Evolutionary conservation across 1,140 invertebrate genomes (phyloP).

Genomic region (Drosophila insularis): DNA sequence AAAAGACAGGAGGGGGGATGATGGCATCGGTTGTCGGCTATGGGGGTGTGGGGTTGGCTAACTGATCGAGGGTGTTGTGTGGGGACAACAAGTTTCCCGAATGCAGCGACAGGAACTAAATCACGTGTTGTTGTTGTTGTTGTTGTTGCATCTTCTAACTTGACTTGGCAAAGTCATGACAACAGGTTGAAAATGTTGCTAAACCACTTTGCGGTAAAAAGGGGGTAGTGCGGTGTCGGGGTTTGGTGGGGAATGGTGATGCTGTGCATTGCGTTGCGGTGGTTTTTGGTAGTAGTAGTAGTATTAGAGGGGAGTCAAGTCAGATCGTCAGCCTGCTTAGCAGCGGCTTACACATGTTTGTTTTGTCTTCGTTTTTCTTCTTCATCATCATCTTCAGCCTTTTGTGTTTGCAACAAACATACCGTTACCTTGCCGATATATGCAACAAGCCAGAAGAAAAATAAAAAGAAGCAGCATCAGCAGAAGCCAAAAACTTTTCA

Average conservation of each 20-base stretch:
- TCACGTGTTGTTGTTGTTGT: slow-evolving; percentile 61
- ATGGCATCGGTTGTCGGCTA: not conserved
- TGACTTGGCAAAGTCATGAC: slow-evolving; percentile 80
- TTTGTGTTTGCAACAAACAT: slow-evolving; percentile 27
- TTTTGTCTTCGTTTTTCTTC: slow-evolving; percentile 57
- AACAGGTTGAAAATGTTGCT: slow-evolving; percentile 79
- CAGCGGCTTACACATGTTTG: slow-evolving; percentile 77
- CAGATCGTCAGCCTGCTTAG: slow-evolving; percentile 70
- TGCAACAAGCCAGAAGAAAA: not conserved
- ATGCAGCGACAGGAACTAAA: slow-evolving; percentile 77
- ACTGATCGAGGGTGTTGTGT: slow-evolving; percentile 26
- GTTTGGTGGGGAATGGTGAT: no score
- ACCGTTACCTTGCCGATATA: slow-evolving; percentile 43
- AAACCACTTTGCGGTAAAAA: slow-evolving; percentile 65
- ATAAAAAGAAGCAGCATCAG: not conserved
- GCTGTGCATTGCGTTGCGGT: not conserved
- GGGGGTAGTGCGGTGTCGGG: slow-evolving; percentile 18
- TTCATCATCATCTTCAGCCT: slow-evolving; percentile 1
- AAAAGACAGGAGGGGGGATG: not conserved
- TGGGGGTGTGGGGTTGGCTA: not conserved
- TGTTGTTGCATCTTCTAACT: slow-evolving; percentile 65
- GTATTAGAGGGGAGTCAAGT: slow-evolving; percentile 2
- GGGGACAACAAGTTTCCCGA: slow-evolving; percentile 69
- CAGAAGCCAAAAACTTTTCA: not conserved
- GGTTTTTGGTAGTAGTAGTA: not conserved